Evolutionary conservation across 1,140 invertebrate genomes (phyloP).

Genomic region (Trichogramma pretiosum): DNA sequence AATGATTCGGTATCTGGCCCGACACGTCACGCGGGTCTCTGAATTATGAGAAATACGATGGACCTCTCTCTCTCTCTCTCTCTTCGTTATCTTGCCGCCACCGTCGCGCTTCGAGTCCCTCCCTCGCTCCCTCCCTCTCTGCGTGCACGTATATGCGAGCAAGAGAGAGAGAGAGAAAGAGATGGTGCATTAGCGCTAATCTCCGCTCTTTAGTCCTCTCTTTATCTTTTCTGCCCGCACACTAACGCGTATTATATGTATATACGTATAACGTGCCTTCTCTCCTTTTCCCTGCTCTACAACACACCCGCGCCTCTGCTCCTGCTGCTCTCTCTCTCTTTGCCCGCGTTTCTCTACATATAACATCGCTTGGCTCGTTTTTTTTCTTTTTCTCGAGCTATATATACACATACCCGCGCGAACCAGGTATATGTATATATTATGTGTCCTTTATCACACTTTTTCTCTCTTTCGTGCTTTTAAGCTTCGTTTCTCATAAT

Average conservation of each 20-base stretch:
- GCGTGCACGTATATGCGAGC: too few species aligned
- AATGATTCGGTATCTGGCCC: constrained; percentile 44
- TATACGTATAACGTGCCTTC: constrained; percentile 16
- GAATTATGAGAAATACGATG: constrained; percentile 48
- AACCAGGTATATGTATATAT: too few species aligned
- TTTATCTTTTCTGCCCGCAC: constrained; percentile 36
- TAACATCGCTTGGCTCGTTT: constrained; percentile 16
- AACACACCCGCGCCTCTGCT: neutral
- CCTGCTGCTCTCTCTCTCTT: too few species aligned
- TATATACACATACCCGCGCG: neutral
- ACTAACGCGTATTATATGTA: too few species aligned
- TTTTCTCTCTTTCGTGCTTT: neutral
- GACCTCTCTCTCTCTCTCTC: too few species aligned
- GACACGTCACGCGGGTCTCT: constrained; percentile 44
- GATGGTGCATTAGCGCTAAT: constrained; percentile 48
- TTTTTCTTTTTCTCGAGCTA: constrained; percentile 9
- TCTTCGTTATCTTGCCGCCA: too few species aligned
- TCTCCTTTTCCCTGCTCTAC: constrained; percentile 8
- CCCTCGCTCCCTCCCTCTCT: constrained; percentile 24
- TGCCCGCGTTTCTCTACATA: constrained; percentile 16
- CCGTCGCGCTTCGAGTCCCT: too few species aligned
- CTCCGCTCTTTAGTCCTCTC: constrained; percentile 46
- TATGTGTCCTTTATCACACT: constrained; percentile 15
- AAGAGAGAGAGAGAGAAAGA: too few species aligned
- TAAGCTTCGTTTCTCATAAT: too few species aligned